Conservation (phyloP, 2,888 invertebrate genomes). For the Pogonocherus hispidulus region DNA sequence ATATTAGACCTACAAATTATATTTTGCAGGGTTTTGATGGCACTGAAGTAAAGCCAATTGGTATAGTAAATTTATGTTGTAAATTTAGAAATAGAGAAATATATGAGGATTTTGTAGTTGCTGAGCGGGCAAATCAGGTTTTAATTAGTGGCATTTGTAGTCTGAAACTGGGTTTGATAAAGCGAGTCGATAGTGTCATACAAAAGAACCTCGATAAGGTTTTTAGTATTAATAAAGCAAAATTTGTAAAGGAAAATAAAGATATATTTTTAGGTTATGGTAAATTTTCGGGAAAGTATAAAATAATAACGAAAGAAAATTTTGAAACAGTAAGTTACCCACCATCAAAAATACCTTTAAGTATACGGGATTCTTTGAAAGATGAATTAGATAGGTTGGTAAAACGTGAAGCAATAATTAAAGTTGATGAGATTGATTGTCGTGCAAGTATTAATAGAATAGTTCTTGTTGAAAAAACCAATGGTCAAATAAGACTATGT, state of each 20-base stretch:
- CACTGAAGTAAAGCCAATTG: conserved; percentile 35
- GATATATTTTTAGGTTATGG: conserved; percentile 29
- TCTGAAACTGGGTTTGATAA: not conserved
- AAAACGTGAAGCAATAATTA: conserved; percentile 33
- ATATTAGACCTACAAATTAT: conserved; percentile 36
- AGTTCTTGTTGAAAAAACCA: conserved; percentile 38
- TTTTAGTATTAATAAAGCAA: not conserved
- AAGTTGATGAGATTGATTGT: conserved; percentile 36
- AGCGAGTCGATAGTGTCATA: conserved; percentile 1
- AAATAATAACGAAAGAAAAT: conserved; percentile 18
- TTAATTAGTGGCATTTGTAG: conserved; percentile 9
- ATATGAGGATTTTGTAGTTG: conserved; percentile 43
- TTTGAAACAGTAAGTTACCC: conserved; percentile 8
- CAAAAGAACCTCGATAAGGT: not conserved
- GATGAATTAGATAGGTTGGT: conserved; percentile 26
- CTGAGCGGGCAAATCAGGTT: conserved; percentile 35
- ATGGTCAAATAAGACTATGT: conserved; percentile 34
- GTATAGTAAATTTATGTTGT: conserved; percentile 38
- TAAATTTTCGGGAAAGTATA: conserved; percentile 16
- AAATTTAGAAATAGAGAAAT: conserved; percentile 29
- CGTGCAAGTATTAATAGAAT: conserved; percentile 40
- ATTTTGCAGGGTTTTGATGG: conserved; percentile 44
- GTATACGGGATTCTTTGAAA: conserved; percentile 24
- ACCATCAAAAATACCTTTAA: not conserved
- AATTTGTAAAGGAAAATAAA: conserved; percentile 8